Evolutionary conservation across 1,140 invertebrate genomes (phyloP), one percentile per base, ranked within the genome.

Genomic region (Saccostrea echinata): DNA sequence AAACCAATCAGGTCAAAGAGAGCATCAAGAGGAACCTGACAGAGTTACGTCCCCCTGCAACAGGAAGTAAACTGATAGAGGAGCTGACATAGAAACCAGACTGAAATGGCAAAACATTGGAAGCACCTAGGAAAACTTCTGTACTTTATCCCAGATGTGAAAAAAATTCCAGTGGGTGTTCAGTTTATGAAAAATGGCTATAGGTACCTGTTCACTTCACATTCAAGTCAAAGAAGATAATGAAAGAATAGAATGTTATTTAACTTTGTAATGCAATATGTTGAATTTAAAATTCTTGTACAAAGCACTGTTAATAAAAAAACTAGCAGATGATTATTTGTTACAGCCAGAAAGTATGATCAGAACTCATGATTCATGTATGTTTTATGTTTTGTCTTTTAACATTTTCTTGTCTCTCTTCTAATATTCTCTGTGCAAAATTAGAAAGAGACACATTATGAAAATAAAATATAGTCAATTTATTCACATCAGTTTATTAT

Each of bases 401-500:
- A 9, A 43, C 43, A 43, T 43, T 43, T 43, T 43, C 35, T 0
- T 43, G 43, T 43, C 43, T 43, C n/a, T 61, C 18, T 61, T 21
- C 16, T 3, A 18, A n/a, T 57, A 61, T 61, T 21, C 55, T 61
- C n/a, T 61, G 55, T 61, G 21, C 6, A n/a, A 61, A 61, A 61
- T 61, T n/a, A 61, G 55, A 61, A 18, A 61, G 55, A 61, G 55
- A n/a, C 53, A 13, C 18, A 55, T 21, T 21, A 21, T 61, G 8
- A 61, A 21, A n/a, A 61, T 21, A 8, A 3, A 76, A 16, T 76
- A 33, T 13, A 43, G 43, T 30, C 24, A 76, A 30, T 76, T 76
- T 76, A 76, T 76, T 76, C 27, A 76, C 24, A 76, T 76, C 68
- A 76, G 6, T 76, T 30, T 30, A 76, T 76, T 30, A 64, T 76